phyloP scores from a whole-genome alignment of 1,140 invertebrate genomes.

The Heterodera carotae region DNA sequence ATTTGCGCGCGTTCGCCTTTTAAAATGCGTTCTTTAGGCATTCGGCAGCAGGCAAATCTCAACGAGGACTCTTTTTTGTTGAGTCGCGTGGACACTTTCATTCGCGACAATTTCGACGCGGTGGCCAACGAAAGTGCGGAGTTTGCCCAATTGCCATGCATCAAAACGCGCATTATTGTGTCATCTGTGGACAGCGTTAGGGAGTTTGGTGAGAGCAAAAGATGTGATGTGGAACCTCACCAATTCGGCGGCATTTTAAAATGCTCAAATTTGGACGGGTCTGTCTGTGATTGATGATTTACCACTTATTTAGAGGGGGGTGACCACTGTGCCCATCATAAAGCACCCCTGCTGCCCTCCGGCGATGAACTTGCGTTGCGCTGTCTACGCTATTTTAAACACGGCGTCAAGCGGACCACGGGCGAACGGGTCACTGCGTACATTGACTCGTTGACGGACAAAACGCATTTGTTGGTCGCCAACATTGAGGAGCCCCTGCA shows the following conservation, averaged over 20 bases:
- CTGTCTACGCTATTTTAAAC: not conserved
- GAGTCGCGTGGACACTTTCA: conserved; percentile 53
- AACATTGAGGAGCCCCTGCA: not conserved
- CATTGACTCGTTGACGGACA: conserved; percentile 40
- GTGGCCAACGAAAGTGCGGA: conserved; percentile 70
- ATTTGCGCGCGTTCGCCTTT: not conserved
- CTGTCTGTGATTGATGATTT: too few relatives aligned
- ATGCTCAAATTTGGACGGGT: too few relatives aligned
- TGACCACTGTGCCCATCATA: not conserved
- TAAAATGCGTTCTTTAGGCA: conserved; percentile 41
- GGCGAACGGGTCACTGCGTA: conserved; percentile 40
- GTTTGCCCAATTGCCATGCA: conserved; percentile 72
- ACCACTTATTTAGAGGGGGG: too few relatives aligned
- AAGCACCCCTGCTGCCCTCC: not conserved
- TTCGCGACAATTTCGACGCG: conserved; percentile 58
- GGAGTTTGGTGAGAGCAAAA: conserved; percentile 19
- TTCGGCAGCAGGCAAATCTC: conserved; percentile 60
- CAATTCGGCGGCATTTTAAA: too few relatives aligned
- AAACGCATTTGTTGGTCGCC: conserved; percentile 19
- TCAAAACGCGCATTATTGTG: conserved; percentile 67
- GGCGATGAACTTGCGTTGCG: not conserved
- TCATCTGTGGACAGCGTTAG: not conserved
- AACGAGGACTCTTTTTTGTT: conserved; percentile 54
- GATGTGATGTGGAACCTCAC: too few relatives aligned
- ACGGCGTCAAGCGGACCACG: conserved; percentile 18